These are phyloP conservation scores for Mactromeris polynyma DNA, from an alignment of 2,888 invertebrate genomes.

Conservation along the genomic window DNA sequence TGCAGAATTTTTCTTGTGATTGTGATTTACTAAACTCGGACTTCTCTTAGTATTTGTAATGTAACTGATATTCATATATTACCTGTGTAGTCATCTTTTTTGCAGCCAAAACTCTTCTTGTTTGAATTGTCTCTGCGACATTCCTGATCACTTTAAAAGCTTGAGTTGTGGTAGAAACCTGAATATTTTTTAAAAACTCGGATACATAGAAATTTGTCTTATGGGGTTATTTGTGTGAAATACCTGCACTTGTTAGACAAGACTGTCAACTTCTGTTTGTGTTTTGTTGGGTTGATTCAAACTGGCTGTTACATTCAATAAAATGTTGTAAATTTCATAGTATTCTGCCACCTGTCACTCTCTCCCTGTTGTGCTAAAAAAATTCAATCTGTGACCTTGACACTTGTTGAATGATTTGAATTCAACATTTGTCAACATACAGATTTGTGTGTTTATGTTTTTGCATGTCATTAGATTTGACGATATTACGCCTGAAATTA, in stretches of 20 bases:
- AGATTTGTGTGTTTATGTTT: constrained; percentile 38
- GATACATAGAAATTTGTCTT: neutral
- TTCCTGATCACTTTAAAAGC: neutral
- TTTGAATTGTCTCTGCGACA: neutral
- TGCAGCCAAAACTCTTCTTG: constrained; percentile 24
- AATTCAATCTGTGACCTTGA: constrained; percentile 27
- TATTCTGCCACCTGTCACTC: constrained; percentile 48
- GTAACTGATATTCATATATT: constrained; percentile 20
- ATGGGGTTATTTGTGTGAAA: constrained; percentile 9
- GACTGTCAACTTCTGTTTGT: constrained; percentile 5
- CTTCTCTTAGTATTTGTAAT: constrained; percentile 7
- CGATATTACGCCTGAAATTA: constrained; percentile 24
- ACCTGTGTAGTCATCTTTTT: neutral
- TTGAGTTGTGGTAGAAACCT: neutral
- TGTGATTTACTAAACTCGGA: constrained; percentile 27
- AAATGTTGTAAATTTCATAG: constrained; percentile 69
- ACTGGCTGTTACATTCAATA: constrained; percentile 71
- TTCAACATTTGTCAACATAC: constrained; percentile 23
- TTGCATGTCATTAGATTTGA: constrained; percentile 57
- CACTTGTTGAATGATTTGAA: neutral
- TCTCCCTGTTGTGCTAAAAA: constrained; percentile 52
- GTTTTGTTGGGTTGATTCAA: constrained; percentile 42
- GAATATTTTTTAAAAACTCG: neutral
- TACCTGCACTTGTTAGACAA: constrained; percentile 61
- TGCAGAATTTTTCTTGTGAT: constrained; percentile 32